phyloP scores from a whole-genome alignment of 2,888 invertebrate species.

The Drosophila sordidapex region DNA sequence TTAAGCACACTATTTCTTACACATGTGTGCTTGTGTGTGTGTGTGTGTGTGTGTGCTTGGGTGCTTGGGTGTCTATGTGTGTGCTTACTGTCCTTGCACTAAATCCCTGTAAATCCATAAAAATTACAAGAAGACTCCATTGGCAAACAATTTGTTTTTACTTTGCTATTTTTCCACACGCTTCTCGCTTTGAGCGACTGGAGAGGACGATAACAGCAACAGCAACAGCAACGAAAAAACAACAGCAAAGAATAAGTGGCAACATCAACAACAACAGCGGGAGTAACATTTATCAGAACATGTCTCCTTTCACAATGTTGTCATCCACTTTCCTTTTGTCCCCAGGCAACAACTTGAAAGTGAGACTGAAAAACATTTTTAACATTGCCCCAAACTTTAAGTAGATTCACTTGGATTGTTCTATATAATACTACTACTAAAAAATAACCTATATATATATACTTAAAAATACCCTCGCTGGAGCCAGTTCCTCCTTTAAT shows the following conservation, averaged over 20 bases:
- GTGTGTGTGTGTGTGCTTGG: conserved; percentile 1
- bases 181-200: conserved; percentile 49
- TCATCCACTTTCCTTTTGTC: conserved; percentile 49
- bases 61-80: neutral
- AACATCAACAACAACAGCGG: conserved; percentile 38
- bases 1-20: conserved; percentile 65
- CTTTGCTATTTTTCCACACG: conserved; percentile 43
- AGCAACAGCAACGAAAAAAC: conserved; percentile 7
- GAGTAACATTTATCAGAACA: conserved; percentile 28
- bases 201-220: conserved; percentile 39
- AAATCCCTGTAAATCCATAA: conserved; percentile 79
- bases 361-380: conserved; percentile 53
- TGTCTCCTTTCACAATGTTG: conserved; percentile 37
- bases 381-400: conserved; percentile 40
- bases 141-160: conserved; percentile 60
- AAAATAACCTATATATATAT: neutral
- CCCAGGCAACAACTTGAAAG: conserved; percentile 39
- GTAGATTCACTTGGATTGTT: conserved; percentile 19
- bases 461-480: neutral
- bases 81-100: conserved; percentile 37
- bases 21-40: neutral
- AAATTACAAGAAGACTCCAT: conserved; percentile 59
- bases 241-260: conserved; percentile 45
- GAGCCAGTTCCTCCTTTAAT: neutral
- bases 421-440: neutral